These are phyloP conservation scores for Paedocypris micromegethes DNA, from an alignment of 2,797 vertebrate genomes.

Conservation along the genomic window DNA sequence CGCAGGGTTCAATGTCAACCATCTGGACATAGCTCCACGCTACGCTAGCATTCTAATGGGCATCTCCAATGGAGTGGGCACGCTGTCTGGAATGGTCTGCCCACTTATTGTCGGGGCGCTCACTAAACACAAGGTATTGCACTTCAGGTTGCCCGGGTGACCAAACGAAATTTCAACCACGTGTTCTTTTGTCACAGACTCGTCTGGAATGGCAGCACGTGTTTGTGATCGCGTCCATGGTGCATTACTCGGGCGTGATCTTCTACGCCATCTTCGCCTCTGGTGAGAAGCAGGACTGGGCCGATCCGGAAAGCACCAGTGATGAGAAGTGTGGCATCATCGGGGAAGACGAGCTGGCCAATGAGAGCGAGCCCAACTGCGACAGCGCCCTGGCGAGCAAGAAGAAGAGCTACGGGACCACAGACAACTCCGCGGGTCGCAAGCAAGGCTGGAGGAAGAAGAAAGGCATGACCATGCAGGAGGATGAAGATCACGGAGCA, in stretches of 20 bases:
- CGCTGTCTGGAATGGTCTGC: constrained; percentile 95
- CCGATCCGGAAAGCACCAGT: constrained; percentile 82
- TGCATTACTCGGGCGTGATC: constrained; percentile 93
- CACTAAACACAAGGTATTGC: constrained; percentile 80
- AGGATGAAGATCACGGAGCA: constrained; percentile 66
- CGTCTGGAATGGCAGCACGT: constrained; percentile 98
- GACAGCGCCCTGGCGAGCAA: constrained; percentile 67
- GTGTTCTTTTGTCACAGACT: constrained; percentile 64
- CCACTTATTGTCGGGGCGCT: constrained; percentile 93
- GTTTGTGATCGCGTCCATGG: constrained; percentile 90
- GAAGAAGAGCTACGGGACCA: constrained; percentile 82
- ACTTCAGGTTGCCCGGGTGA: neutral
- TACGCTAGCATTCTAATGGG: constrained; percentile 99
- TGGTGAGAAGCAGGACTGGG: constrained; percentile 96
- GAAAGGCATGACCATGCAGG: constrained; percentile 67
- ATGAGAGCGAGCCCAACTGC: constrained; percentile 82
- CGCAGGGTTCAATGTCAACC: constrained; percentile 96
- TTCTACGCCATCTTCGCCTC: constrained; percentile 98
- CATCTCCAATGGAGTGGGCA: constrained; percentile 94
- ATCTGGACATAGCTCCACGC: constrained; percentile 94
- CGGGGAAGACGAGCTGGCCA: constrained; percentile 86
- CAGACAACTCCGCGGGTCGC: constrained; percentile 67
- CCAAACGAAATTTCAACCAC: too few relatives aligned
- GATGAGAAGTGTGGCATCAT: constrained; percentile 94
- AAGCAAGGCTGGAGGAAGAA: constrained; percentile 74